Evolutionary conservation across 2,888 invertebrate genomes (phyloP), one percentile per base, ranked within the genome.

Genomic region (Morpho helenor): DNA sequence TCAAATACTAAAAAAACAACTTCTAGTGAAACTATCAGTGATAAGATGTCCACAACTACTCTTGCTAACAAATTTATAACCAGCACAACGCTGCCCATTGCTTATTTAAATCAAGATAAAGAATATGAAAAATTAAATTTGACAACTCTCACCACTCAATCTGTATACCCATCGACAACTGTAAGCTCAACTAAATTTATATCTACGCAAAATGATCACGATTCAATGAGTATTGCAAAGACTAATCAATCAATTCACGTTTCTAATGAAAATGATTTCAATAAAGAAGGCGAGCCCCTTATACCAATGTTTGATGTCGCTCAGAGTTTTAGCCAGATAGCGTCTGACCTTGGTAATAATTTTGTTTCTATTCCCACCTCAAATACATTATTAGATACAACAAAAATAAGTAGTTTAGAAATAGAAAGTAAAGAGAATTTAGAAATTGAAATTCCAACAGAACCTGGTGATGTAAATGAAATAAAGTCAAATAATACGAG

Each of bases 241-340:
- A 62, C 66, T 53, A 49, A 57, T 7, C 57, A 62, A 56, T 43
- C 41, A 50, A 57, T 64, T n/a, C 56, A 57, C 9, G 63, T 61
- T 7, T 64, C 68, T 50, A 59, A 60, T 59, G 60, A 62, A 10
- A 61, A 67, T 7, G 61, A 64, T 7, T 7, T 41, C 7, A 42
- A 62, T 6, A 76, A 75, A 54, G 72, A 75, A 42, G 66, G 68
- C 49, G 79, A 80, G 60, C 66, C 80, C 48, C 65, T 71, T 10
- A 61, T 80, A 50, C 83, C 80, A 8, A 61, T 87, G 42, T 88
- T 91, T 69, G 90, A 91, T 68, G 82, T 91, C 41, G 87, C 87
- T 53, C 84, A 87, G 68, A 90, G 90, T 68, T 84, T 91, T 49
- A 91, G 89, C 66, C 90, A 91, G 78, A 91, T 91, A 66, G 88